Base-by-base conservation (phyloP, 1,140 invertebrate genomes). In the Polyergus mexicanus region DNA sequence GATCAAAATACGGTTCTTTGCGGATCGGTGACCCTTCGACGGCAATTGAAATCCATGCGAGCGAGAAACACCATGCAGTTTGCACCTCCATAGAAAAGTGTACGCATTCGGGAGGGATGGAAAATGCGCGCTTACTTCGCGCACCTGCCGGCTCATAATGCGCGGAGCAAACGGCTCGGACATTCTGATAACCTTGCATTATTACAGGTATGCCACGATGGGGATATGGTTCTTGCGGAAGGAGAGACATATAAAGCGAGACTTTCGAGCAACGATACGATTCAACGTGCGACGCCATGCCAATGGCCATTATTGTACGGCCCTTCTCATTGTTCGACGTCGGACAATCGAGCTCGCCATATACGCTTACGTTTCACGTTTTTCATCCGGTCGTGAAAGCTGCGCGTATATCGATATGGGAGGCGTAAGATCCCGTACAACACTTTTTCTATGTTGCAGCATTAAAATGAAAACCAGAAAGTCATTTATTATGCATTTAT, bases 151-250 rank as follows among this genome's bases (percentile, higher is more conserved):
- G 63, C 38, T 75, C 47, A 60, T 85, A 85, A 86, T 68, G 80
- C 78, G 54, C 69, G 35, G 22, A 71, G 84, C 76, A 81, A 86
- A 69, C 84, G 66, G 76, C 76, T 81, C 44, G 84, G 76, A 81
- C 84, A 63, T 86, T 86, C 76, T 80, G 84, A 86, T 86, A 86
- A 86, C 84, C 76, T 38, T 58, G 66, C 51, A 86, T 86, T 86
- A 86, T 86, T 86, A 25, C 58, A 81, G n/a, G 44, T 65, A 66
- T n/a, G 38, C 4, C 35, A 54, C n/a, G 58, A 38, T n/a, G 25
- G 7, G 11, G 22, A 41, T 19, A 51, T 19, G 4, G 19, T 22
- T 35, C 16, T 35, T 10, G 19, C 22, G 38, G 32, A 28, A 69
- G 38, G 51, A 66, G 47, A 32, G 32, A 58, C 22, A 44, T 58